Evolutionary conservation across 1,140 invertebrate genomes (phyloP).

Genomic region (Heliconius himera): DNA sequence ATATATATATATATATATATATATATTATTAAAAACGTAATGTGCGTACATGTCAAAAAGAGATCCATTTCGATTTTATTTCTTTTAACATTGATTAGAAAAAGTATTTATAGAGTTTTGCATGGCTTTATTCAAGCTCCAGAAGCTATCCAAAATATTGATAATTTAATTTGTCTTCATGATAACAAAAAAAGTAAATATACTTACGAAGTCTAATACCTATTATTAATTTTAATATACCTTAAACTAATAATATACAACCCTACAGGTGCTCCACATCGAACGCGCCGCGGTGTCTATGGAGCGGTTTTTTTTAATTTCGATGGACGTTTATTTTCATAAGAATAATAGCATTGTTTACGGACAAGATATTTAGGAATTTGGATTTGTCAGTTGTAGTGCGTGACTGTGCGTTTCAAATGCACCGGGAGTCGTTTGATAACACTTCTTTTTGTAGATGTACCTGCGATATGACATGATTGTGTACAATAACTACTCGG

Average conservation of each 20-base stretch:
- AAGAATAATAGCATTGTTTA: constrained; percentile 75
- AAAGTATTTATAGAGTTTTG: too few species aligned
- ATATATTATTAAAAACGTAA: too few species aligned
- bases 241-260: constrained; percentile 33
- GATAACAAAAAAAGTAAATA: too few species aligned
- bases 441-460: constrained; percentile 13
- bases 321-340: constrained; percentile 67
- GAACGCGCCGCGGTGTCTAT: constrained; percentile 62
- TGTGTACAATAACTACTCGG: background rate
- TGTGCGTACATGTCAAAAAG: too few species aligned
- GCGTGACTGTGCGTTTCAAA: constrained; percentile 60
- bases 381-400: constrained; percentile 61
- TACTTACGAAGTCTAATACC: too few species aligned
- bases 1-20: too few species aligned
- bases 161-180: too few species aligned
- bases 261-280: constrained; percentile 66
- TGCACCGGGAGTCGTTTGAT: constrained; percentile 26
- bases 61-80: too few species aligned
- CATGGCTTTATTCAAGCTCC: too few species aligned
- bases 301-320: constrained; percentile 62
- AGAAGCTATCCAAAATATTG: too few species aligned
- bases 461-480: background rate
- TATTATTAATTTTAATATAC: background rate
- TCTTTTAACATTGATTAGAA: too few species aligned
- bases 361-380: constrained; percentile 66